These are phyloP conservation scores for Pseudorectes ferrugineus DNA, from an alignment of 2,113 vertebrate genomes.

Conservation along the genomic window DNA sequence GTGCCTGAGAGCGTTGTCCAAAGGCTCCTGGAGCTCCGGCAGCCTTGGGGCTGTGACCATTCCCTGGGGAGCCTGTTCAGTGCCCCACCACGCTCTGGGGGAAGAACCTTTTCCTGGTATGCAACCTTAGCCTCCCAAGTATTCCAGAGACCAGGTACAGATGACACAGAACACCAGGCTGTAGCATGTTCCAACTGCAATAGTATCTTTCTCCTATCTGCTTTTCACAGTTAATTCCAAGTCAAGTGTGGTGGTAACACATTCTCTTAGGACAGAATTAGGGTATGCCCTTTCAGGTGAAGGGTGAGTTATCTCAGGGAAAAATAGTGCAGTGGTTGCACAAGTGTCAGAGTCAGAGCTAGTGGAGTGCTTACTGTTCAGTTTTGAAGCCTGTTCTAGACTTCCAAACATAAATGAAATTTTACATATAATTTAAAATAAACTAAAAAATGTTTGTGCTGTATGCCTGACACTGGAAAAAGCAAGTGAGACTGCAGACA, in stretches of 20 bases:
- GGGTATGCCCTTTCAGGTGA: rapidly evolving
- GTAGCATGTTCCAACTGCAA: background rate
- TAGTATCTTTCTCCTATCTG: background rate
- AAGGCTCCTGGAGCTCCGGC: background rate
- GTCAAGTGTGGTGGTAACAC: background rate
- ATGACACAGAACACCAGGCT: background rate
- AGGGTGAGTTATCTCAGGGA: rapidly evolving
- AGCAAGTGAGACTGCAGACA: background rate
- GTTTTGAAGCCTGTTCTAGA: background rate
- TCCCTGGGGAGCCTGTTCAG: background rate
- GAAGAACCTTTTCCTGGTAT: background rate
- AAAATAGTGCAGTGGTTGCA: rapidly evolving
- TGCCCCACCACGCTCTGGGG: rapidly evolving
- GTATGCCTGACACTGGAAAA: background rate
- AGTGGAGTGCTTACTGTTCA: rapidly evolving
- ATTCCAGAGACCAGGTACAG: background rate
- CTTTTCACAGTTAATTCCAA: background rate
- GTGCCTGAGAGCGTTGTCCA: rapidly evolving
- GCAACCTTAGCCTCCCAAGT: background rate
- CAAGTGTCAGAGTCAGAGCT: background rate
- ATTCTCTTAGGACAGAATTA: background rate
- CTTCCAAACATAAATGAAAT: background rate
- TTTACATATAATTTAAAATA: background rate
- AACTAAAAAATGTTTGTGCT: background rate
- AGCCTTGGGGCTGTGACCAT: background rate